These are phyloP conservation scores for Netelia melanura DNA, from an alignment of 2,888 invertebrate species.

Conservation along the genomic window DNA sequence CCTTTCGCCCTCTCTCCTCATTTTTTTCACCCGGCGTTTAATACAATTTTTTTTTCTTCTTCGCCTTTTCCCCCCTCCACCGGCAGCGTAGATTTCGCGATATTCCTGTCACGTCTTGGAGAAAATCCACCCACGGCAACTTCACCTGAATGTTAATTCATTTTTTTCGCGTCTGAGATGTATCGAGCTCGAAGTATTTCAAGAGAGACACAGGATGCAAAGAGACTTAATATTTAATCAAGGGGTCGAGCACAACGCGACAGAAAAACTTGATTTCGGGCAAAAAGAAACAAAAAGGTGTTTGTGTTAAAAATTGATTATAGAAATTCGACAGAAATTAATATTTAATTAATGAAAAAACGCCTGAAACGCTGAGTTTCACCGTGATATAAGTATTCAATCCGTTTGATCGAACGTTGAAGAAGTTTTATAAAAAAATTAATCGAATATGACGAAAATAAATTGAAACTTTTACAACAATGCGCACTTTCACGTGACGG, in stretches of 20 bases:
- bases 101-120: slow-evolving; percentile 43
- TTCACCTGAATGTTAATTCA: neutral
- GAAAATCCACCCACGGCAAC: slow-evolving; percentile 48
- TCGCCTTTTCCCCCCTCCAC: neutral
- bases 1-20: slow-evolving; percentile 8
- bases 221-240: slow-evolving; percentile 14
- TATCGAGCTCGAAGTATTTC: neutral
- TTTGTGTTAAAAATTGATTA: too few species aligned
- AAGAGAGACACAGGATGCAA: neutral
- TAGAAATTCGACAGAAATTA: too few species aligned
- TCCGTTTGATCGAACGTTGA: too few species aligned
- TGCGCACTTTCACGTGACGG: too few species aligned
- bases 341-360: too few species aligned
- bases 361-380: too few species aligned
- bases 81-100: neutral
- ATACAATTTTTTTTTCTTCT: slow-evolving; percentile 33
- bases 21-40: neutral
- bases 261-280: neutral
- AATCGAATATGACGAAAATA: too few species aligned
- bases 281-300: too few species aligned
- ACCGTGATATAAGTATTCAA: too few species aligned
- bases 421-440: too few species aligned
- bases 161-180: neutral
- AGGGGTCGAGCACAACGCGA: neutral
- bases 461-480: too few species aligned